These are phyloP conservation scores for Cyprinella venusta DNA, from an alignment of 2,797 vertebrate genomes.

Conservation along the genomic window DNA sequence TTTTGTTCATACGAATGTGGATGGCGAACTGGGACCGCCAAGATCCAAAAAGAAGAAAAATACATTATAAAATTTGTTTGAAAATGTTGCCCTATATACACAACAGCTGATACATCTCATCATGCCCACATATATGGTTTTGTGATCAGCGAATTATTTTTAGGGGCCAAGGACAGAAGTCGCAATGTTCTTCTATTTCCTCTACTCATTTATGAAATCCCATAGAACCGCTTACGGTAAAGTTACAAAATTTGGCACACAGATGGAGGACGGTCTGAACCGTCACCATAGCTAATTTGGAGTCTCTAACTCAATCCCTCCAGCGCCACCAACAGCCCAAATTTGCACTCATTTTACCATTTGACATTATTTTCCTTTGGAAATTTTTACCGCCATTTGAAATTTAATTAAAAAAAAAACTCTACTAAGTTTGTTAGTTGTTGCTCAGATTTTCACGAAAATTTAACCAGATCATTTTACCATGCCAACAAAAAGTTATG, in stretches of 20 bases:
- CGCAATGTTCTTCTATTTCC: neutral
- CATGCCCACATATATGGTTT: neutral
- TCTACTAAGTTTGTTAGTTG: too few species aligned
- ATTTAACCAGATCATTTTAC: neutral
- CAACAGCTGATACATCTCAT: neutral
- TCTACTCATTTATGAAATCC: neutral
- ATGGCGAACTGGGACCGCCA: neutral
- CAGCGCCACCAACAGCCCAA: neutral
- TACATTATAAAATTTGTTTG: neutral
- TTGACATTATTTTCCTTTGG: neutral
- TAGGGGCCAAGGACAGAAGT: neutral
- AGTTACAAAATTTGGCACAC: neutral
- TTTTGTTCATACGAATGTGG: neutral
- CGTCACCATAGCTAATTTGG: neutral
- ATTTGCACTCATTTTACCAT: neutral
- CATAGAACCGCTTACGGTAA: neutral
- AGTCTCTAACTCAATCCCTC: neutral
- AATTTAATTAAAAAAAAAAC: too few species aligned
- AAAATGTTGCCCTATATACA: conserved; percentile 1
- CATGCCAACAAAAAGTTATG: neutral
- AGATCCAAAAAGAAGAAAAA: neutral
- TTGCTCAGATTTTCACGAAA: neutral
- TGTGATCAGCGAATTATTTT: neutral
- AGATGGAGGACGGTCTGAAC: too few species aligned
- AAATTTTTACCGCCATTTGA: neutral